Evolutionary conservation across 2,113 vertebrate species (phyloP).

Genomic region (Egretta garzetta): DNA sequence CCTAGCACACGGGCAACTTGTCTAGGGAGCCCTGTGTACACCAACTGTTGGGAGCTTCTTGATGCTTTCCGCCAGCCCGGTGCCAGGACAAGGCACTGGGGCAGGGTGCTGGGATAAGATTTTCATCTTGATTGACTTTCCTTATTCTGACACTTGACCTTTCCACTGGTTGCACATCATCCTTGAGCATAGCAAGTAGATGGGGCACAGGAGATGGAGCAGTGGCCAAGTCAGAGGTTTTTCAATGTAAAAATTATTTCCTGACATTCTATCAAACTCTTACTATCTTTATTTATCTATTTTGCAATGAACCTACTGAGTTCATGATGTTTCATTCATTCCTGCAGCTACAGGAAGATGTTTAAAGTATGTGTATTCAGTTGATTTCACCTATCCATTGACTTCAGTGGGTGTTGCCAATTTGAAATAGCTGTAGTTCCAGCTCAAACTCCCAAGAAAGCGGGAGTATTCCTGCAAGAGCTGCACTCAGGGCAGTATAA

Average conservation of each 20-base stretch:
- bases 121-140: not conserved
- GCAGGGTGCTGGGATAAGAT: not conserved
- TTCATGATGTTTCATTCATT: not conserved
- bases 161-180: not conserved
- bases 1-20: fast-evolving
- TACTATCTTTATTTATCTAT: not conserved
- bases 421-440: not conserved
- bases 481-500: not conserved
- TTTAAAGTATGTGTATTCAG: not conserved
- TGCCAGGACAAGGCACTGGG: not conserved
- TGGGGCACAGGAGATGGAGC: not conserved
- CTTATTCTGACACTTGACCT: not conserved
- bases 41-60: not conserved
- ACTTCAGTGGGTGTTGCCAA: not conserved
- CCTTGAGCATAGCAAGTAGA: not conserved
- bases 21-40: not conserved
- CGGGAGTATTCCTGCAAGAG: not conserved
- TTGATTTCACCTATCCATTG: not conserved
- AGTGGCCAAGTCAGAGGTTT: not conserved
- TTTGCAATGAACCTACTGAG: not conserved
- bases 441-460: not conserved
- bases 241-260: not conserved
- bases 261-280: not conserved
- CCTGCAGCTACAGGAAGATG: not conserved
- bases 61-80: not conserved